phyloP scores from a whole-genome alignment of 2,888 invertebrate species.

The Habroteleia sp. region DNA sequence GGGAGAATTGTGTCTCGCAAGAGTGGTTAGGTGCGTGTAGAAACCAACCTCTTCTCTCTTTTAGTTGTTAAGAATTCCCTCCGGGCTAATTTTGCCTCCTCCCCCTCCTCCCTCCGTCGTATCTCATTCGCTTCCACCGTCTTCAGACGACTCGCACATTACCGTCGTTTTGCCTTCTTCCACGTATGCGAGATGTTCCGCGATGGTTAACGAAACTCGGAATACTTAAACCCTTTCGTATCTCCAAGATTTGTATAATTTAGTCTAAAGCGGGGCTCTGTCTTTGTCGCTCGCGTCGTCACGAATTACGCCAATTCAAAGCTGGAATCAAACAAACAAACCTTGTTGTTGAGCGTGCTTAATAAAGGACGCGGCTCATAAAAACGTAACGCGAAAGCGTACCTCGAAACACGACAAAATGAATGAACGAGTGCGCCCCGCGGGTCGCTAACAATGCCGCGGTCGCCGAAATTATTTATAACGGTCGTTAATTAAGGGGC shows the following conservation, averaged over 20 bases:
- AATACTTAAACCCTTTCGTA: conserved; percentile 20
- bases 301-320: neutral
- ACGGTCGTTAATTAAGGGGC: conserved; percentile 74
- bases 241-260: neutral
- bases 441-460: conserved; percentile 68
- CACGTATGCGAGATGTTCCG: conserved; percentile 41
- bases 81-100: conserved; percentile 77
- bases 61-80: conserved; percentile 80
- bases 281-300: neutral
- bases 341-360: conserved; percentile 5
- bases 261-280: neutral
- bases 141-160: conserved; percentile 55
- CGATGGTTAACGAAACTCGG: conserved; percentile 30
- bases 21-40: conserved; percentile 78
- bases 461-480: conserved; percentile 75
- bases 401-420: conserved; percentile 41
- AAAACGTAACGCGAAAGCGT: conserved; percentile 24
- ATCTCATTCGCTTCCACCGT: conserved; percentile 61
- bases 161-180: conserved; percentile 48
- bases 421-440: conserved; percentile 59
- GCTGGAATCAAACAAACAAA: conserved; percentile 25
- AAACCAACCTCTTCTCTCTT: conserved; percentile 73
- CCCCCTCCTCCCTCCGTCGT: conserved; percentile 36
- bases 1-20: conserved; percentile 78
- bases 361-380: conserved; percentile 24